Conservation (phyloP, 2,888 invertebrate species). For the Busseola fusca region DNA sequence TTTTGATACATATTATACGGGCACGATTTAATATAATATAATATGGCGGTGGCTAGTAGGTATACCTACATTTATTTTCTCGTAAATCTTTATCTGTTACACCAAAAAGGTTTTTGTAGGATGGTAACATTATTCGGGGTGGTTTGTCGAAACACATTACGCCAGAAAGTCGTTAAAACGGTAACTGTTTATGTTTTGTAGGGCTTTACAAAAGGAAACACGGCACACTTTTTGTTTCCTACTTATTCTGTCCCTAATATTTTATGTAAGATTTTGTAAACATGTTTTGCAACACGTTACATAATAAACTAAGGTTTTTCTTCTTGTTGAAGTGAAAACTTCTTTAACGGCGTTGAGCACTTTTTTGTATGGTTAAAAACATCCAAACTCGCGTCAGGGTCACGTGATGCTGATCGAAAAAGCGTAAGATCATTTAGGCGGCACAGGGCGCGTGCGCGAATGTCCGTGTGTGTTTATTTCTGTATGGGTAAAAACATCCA, state of each 20-base stretch:
- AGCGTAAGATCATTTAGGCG: no score
- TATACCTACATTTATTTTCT: conserved; percentile 34
- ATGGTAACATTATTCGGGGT: conserved; percentile 16
- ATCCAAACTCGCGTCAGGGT: no score
- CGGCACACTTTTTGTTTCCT: conserved; percentile 12
- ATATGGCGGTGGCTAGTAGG: conserved; percentile 13
- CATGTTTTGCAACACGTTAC: conserved; percentile 7
- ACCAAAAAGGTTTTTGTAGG: conserved; percentile 38
- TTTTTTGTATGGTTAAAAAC: no score
- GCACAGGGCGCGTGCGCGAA: no score
- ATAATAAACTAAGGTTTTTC: conserved; percentile 1
- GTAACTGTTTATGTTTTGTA: conserved; percentile 33
- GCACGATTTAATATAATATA: conserved; percentile 46
- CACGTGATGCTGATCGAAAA: no score
- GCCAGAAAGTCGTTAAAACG: conserved; percentile 43
- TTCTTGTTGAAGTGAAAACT: no score
- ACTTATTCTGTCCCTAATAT: conserved; percentile 10
- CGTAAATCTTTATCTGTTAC: conserved; percentile 44
- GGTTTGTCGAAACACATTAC: conserved; percentile 35
- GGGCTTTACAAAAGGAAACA: conserved; percentile 19
- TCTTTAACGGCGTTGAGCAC: no score
- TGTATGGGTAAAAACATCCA: no score
- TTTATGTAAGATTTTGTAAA: conserved; percentile 11
- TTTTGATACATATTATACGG: conserved; percentile 68
- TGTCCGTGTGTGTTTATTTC: no score